Conservation (phyloP, 2,113 vertebrate genomes). For the Oncorhynchus gorbuscha region DNA sequence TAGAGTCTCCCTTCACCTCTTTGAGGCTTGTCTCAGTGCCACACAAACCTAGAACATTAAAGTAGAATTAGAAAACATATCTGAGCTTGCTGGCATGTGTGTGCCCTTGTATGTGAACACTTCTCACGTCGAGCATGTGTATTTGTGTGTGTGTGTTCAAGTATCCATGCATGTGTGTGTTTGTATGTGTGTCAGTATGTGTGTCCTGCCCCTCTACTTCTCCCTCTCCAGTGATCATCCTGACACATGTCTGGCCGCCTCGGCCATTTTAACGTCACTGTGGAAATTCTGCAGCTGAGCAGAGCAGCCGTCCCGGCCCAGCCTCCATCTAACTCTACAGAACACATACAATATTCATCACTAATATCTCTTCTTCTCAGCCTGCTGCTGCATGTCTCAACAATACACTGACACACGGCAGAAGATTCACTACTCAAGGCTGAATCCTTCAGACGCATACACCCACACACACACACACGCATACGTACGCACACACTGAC, state of each 20-base stretch:
- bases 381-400: too few species aligned
- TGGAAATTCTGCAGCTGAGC: slow-evolving; percentile 75
- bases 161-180: background rate
- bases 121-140: background rate
- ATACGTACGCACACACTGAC: background rate
- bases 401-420: slow-evolving; percentile 65
- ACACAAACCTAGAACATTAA: background rate
- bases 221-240: slow-evolving; percentile 69
- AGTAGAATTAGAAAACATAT: background rate
- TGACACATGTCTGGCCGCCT: slow-evolving; percentile 77
- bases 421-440: slow-evolving; percentile 70
- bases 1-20: background rate
- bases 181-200: slow-evolving; percentile 6
- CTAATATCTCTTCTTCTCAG: slow-evolving; percentile 63
- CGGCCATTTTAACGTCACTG: slow-evolving; percentile 75
- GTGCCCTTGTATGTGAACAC: background rate
- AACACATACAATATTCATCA: slow-evolving; percentile 76
- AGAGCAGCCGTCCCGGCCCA: slow-evolving; percentile 68
- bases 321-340: slow-evolving; percentile 70
- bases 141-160: background rate
- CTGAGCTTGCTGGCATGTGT: background rate
- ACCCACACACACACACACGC: slow-evolving; percentile 2
- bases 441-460: slow-evolving; percentile 12
- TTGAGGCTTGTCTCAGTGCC: background rate
- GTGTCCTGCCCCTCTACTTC: slow-evolving; percentile 42